Base-by-base conservation (phyloP, 2,797 vertebrate genomes). In the Euphonia xanthogaster region DNA sequence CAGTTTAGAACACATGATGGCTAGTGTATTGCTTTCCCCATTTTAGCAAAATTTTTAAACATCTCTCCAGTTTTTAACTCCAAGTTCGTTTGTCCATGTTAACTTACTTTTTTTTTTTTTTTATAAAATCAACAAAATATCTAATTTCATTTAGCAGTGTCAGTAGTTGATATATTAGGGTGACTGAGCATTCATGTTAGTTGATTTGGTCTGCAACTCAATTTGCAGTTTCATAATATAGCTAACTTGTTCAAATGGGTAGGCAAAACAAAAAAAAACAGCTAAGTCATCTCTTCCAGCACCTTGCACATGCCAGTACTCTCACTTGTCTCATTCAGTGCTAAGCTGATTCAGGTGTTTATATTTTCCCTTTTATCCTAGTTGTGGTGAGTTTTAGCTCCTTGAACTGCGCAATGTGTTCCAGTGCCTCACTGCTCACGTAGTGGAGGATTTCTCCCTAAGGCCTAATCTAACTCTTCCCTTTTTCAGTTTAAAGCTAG, bases 401-500 rank as follows among this genome's bases (percentile, higher is more conserved):
- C 61, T 35, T 77, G 77, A 80, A 47, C 8, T 54, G 22, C n/a
- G n/a, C 17, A 35, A 18, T 2, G 2, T 62, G 37, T 57, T 68
- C 31, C 27, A 19, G 22, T 48, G 42, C 42, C 15, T 70, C 57
- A 14, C 17, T 39, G 21, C n/a, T 31, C 1, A 0, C 5, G 3
- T 14, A 57, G 14, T 57, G 57, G 55, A 45, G 21, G 37, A 39
- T 82, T 50, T 50, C 17, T 50, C 30, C 44, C 48, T 48, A 44
- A 55, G 45, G 33, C 37, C n/a, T 37, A 15, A 62, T 37, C 20
- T 33, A 11, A 70, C 28, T 16, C 47, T 39, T 27, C 12, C n/a
- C 10, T 39, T 33, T 45, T 50, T 57, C 12, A 33, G 12, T 70
- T 63, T 63, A 31, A 33, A 51, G 37, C 14, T 19, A 12, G 45